Conservation (phyloP, 2,888 invertebrate species). For the Thyatira batis region DNA sequence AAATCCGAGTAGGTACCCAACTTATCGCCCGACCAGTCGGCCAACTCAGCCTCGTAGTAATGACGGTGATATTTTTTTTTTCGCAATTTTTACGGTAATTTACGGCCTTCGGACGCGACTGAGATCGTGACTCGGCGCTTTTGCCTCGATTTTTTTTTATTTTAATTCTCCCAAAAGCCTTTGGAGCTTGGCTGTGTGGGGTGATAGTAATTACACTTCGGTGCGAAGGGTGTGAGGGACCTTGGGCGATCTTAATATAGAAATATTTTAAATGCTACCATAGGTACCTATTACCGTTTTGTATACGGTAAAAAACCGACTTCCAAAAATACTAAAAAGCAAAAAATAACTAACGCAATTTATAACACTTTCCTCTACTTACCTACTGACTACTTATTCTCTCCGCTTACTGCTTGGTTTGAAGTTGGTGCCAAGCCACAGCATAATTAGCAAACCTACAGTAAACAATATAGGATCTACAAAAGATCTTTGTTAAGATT, state of each 20-base stretch:
- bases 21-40: background rate
- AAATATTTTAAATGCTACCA: background rate
- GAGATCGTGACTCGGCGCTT: conserved; percentile 40
- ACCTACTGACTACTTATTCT: too few relatives aligned
- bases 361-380: too few relatives aligned
- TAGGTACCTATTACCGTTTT: background rate
- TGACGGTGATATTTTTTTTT: conserved; percentile 23
- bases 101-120: conserved; percentile 19
- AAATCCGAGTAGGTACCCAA: background rate
- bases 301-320: too few relatives aligned
- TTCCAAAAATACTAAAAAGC: too few relatives aligned
- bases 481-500: too few relatives aligned
- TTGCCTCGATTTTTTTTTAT: conserved; percentile 41
- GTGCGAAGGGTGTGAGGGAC: background rate
- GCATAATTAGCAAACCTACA: too few relatives aligned
- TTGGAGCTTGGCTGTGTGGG: conserved; percentile 20
- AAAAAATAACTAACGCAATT: too few relatives aligned
- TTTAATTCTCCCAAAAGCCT: conserved; percentile 31
- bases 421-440: too few relatives aligned
- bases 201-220: conserved; percentile 37
- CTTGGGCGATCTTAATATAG: background rate
- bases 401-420: too few relatives aligned
- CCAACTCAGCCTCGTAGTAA: background rate
- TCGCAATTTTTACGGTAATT: conserved; percentile 43
- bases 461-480: too few relatives aligned